Conservation (phyloP, 1,140 invertebrate genomes). For the Thaumatotibia leucotreta region DNA sequence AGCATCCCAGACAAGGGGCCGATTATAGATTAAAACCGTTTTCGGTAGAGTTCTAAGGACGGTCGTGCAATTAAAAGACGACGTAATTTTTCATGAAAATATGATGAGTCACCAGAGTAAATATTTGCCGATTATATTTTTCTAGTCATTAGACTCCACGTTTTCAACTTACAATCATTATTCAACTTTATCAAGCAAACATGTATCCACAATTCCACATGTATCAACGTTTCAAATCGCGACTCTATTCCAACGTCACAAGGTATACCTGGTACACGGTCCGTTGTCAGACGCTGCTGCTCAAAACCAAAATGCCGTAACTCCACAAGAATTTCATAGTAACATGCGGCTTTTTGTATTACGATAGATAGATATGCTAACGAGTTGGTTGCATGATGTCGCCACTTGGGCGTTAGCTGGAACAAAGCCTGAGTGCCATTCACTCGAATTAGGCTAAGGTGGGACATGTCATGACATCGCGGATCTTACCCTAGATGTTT, state of each 20-base stretch:
- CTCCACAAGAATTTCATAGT: too few species aligned
- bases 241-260: background rate
- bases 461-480: background rate
- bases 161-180: background rate
- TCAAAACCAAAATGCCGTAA: too few species aligned
- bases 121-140: too few species aligned
- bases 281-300: background rate
- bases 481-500: background rate
- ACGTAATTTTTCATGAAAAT: too few species aligned
- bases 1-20: too few species aligned
- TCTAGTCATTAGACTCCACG: too few species aligned
- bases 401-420: background rate
- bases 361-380: too few species aligned
- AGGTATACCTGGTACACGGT: background rate
- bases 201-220: background rate
- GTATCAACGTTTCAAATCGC: background rate
- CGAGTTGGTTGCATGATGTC: background rate
- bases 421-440: background rate
- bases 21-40: too few species aligned
- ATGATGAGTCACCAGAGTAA: too few species aligned
- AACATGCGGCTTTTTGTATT: too few species aligned
- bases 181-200: background rate
- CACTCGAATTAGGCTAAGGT: background rate
- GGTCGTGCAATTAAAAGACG: too few species aligned
- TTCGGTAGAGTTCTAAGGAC: too few species aligned